Conservation (phyloP, 1,140 invertebrate species). For the Aphelenchoides besseyi region DNA sequence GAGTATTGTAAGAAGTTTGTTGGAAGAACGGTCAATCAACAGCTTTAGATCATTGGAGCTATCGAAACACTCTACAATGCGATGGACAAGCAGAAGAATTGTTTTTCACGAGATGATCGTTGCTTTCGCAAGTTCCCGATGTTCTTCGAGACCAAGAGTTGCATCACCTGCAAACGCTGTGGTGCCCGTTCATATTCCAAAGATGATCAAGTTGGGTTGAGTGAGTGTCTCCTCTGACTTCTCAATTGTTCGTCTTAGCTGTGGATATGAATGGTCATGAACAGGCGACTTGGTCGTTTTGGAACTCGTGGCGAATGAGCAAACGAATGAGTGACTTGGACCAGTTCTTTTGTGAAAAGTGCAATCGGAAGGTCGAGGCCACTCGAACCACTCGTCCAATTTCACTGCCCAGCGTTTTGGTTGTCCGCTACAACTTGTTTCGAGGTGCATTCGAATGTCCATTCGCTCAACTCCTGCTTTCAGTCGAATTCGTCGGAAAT, state of each 20-base stretch:
- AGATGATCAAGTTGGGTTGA: not conserved
- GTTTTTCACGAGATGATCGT: not conserved
- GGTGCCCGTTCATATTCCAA: not conserved
- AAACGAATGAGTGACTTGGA: not conserved
- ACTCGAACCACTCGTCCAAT: not conserved
- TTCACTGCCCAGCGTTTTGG: not conserved
- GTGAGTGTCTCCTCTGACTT: not conserved
- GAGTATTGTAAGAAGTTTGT: not conserved
- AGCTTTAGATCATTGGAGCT: slow-evolving; percentile 8
- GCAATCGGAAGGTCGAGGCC: not conserved
- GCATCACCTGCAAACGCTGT: not conserved
- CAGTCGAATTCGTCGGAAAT: not conserved
- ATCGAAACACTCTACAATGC: not conserved
- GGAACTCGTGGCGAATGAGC: slow-evolving; percentile 1
- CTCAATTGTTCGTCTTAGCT: not conserved
- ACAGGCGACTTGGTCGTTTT: not conserved
- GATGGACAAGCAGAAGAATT: not conserved
- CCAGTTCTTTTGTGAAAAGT: slow-evolving; percentile 13
- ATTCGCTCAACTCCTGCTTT: not conserved
- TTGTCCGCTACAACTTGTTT: slow-evolving; percentile 13
- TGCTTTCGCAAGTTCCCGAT: slow-evolving; percentile 8
- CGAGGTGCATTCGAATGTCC: not conserved
- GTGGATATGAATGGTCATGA: slow-evolving; percentile 12
- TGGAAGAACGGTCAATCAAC: not conserved
- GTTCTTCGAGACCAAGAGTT: not conserved